Base-by-base conservation (phyloP, 2,888 invertebrate species). In the Himalopsyche kuldschensis region DNA sequence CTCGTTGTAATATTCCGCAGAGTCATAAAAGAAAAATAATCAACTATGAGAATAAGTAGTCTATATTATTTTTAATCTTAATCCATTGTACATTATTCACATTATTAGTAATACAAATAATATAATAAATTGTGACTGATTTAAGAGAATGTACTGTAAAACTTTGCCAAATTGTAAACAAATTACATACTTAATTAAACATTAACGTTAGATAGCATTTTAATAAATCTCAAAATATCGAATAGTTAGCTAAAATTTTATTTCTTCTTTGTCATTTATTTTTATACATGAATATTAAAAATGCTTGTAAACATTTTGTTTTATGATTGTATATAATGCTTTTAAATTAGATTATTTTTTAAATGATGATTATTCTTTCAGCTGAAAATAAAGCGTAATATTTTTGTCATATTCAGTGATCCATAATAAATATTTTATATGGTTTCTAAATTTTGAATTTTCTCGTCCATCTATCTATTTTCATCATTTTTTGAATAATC, bases 81-180 rank as follows among this genome's bases (percentile, higher is more conserved):
- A 69, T 27, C 30, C 69, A 69, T 27, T 69, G 69, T 69, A 69
- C 69, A 69, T 69, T 69, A 69, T 69, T 30, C 69, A 69, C 27
- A 69, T 69, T 69, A 69, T 24, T 69, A 27, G 11, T 69, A 11
- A 69, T 27, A 11, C 27, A 27, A 27, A 69, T 27, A 69, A 69
- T 69, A 69, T 69, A 69, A 30, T 82, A 79, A 78, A 82, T 78
- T 48, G 78, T 63, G 82, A 82, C 82, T 82, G 82, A 82, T 82
- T 63, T 82, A 78, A 69, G 69, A 78, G 35, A 78, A 63, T 82
- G 82, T 82, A 82, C 55, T 82, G 35, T 78, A 78, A 82, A 78
- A 82, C 48, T 69, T 82, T 78, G 82, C 82, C 82, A 82, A 82
- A 82, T 82, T 46, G 78, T 82, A 81, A 80, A 80, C 76, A 82